These are phyloP conservation scores for Struthidea cinerea DNA, from an alignment of 2,113 vertebrate species.

Conservation along the genomic window DNA sequence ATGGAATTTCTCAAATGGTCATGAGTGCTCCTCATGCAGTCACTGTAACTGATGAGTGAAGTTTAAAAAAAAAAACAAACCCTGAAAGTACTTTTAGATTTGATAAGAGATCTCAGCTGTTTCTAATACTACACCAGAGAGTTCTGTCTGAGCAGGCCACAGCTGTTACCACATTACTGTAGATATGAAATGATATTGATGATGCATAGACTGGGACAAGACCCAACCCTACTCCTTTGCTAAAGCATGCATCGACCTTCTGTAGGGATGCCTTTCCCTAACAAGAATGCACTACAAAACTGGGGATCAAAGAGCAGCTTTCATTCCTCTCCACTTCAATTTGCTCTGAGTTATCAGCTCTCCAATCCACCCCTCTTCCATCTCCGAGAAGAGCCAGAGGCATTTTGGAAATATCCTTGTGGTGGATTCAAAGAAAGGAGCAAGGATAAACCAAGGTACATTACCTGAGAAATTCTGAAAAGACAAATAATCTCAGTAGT, in stretches of 20 bases:
- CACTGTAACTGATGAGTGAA: neutral
- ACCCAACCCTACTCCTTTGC: neutral
- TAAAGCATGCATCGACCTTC: neutral
- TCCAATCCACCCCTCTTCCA: neutral
- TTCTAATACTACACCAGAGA: neutral
- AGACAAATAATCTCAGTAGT: neutral
- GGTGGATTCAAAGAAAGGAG: neutral
- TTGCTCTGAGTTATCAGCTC: neutral
- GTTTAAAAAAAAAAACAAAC: neutral
- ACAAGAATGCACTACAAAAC: neutral
- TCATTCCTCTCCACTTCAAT: neutral
- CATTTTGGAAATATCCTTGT: neutral
- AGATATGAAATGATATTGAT: neutral
- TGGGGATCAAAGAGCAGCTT: neutral
- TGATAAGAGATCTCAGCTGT: neutral
- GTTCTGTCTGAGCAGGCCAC: neutral
- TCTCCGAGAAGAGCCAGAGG: neutral
- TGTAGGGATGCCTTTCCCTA: neutral
- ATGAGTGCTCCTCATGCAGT: neutral
- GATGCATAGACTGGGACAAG: neutral
- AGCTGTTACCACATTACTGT: neutral
- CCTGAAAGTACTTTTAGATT: neutral
- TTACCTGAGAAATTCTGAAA: neutral
- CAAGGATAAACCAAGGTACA: neutral
- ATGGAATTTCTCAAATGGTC: neutral